Base-by-base conservation (phyloP, 2,113 vertebrate species). In the Nicator chloris region DNA sequence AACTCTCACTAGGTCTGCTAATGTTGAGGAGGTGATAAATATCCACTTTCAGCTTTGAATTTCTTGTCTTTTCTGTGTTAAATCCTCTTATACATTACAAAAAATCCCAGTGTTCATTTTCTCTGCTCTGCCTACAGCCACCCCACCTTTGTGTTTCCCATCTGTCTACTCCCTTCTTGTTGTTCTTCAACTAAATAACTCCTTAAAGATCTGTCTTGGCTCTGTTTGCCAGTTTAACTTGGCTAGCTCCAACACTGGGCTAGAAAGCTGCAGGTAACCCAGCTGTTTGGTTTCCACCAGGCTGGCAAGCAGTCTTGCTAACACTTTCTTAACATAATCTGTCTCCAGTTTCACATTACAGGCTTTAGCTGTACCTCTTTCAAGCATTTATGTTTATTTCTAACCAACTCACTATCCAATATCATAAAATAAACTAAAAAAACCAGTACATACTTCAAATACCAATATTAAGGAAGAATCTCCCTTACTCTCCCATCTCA, bases 21-120 rank as follows among this genome's bases (percentile, higher is more conserved):
- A 61, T 79, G 86, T 87, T 95, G 93, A 92, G 93, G 95, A 96
- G 84, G 93, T 95, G 91, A 87, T 45, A 95, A 93, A 87, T 76
- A 95, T 4, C 91, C 75, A 89, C 70, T 92, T 92, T 87, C 70
- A 89, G 66, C 49, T 95, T 66, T 75, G 56, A 87, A 89, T 92
- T 86, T 92, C 82, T 88, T 93, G 44, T 54, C 44, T 89, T 91
- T 92, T 64, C 73, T 76, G 53, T 57, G 84, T 76, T 81, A 93
- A 91, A 82, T 89, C 26, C 26, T 86, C 75, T 83, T 66, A 49
- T 57, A 86, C 57, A 42, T 63, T 60, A 56, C 13, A 44, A 57
- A 40, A 50, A 50, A 75, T 27, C 50, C 13, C n/a, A 53, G 73
- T 57, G 88, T 89, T 84, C 70, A 39, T 89, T 63, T 70, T 95